These are phyloP conservation scores for Ophioderma brevispina DNA, from an alignment of 35 echinoderm and acorn worm species.

Conservation along the genomic window DNA sequence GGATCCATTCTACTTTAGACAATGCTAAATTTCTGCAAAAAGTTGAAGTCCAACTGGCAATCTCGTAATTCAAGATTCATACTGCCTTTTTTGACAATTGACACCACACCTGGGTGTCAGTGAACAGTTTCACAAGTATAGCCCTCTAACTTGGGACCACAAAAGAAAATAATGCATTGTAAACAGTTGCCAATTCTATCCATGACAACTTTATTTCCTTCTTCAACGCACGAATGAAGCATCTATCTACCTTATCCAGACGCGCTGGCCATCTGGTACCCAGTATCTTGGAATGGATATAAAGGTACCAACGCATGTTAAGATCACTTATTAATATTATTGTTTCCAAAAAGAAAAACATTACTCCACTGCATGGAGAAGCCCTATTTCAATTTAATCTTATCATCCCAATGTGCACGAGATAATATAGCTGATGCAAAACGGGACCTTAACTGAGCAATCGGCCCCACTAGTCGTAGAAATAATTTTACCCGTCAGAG, in stretches of 20 bases:
- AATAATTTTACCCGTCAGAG: background rate
- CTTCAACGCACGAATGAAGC: background rate
- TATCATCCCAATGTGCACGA: slow-evolving; percentile 1
- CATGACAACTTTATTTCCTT: slow-evolving; percentile 29
- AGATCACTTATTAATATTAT: background rate
- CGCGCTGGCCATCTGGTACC: background rate
- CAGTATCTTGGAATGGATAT: slow-evolving; percentile 6
- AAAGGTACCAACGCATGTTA: background rate
- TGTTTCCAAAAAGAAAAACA: slow-evolving; percentile 22
- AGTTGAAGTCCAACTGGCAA: background rate
- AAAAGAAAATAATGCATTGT: background rate
- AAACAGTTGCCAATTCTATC: slow-evolving; percentile 18
- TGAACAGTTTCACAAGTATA: slow-evolving; percentile 23
- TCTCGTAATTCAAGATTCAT: slow-evolving; percentile 32
- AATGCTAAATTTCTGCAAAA: slow-evolving; percentile 30
- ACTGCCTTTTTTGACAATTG: slow-evolving; percentile 13
- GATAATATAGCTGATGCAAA: background rate
- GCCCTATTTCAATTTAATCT: background rate
- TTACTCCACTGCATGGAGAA: background rate
- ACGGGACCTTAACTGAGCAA: background rate
- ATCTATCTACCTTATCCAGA: slow-evolving; percentile 15
- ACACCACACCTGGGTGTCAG: slow-evolving; percentile 30
- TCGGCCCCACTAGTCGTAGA: background rate
- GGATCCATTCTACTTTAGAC: slow-evolving; percentile 41
- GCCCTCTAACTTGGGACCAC: background rate